Evolutionary conservation across 2,797 vertebrate genomes (phyloP).

Genomic region (Ficedula albicollis): DNA sequence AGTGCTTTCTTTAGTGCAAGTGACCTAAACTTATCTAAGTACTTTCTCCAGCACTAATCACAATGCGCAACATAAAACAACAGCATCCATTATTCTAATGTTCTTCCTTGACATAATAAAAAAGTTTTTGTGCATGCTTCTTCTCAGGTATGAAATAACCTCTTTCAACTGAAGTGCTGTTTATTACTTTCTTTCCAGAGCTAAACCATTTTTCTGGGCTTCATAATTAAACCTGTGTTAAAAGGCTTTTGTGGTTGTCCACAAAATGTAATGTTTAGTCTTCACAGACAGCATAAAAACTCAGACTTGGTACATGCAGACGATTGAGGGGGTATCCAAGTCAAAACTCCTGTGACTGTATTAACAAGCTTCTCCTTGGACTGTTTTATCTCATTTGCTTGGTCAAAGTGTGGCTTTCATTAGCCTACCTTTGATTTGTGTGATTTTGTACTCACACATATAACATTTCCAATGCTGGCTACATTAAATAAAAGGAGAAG

Average conservation of each 20-base stretch:
- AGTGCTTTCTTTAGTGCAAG: background rate
- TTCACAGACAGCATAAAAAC: background rate
- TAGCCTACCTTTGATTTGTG: background rate
- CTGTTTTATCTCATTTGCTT: background rate
- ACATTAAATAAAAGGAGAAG: background rate
- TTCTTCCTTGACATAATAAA: background rate
- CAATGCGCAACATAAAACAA: background rate
- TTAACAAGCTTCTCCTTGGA: background rate
- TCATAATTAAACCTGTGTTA: background rate
- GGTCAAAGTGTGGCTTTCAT: background rate
- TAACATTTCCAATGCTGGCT: background rate
- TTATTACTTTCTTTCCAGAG: background rate
- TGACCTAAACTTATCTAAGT: background rate
- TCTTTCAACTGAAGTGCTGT: background rate
- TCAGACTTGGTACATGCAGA: background rate
- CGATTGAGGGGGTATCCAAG: background rate
- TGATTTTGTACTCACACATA: background rate
- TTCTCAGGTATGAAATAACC: background rate
- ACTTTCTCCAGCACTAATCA: background rate
- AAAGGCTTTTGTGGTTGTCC: background rate
- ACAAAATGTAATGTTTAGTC: background rate
- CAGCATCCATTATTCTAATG: background rate
- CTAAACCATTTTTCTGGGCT: background rate
- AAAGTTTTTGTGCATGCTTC: background rate
- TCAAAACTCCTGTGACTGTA: background rate